Evolutionary conservation across 1,140 invertebrate genomes (phyloP).

Genomic region (Atta colombica): DNA sequence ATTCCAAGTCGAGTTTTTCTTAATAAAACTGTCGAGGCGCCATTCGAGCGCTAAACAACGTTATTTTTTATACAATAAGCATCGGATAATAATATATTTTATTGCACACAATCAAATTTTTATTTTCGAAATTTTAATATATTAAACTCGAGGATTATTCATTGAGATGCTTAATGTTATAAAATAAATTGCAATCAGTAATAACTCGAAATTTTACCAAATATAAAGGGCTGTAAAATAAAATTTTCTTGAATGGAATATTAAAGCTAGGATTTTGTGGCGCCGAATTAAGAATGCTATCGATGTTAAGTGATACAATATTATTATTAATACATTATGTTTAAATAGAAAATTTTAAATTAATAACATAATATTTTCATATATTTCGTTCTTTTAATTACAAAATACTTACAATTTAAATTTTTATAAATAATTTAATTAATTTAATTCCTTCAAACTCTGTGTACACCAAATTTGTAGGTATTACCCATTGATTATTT

Average conservation of each 20-base stretch:
- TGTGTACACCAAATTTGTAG: no score
- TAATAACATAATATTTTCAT: no score
- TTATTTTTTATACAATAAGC: neutral
- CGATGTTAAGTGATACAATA: no score
- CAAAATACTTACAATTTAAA: no score
- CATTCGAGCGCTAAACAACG: neutral
- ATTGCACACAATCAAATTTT: neutral
- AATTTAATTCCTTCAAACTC: no score
- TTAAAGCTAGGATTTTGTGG: neutral
- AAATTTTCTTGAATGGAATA: neutral
- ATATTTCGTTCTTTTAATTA: no score
- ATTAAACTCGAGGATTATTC: neutral
- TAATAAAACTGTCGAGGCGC: neutral
- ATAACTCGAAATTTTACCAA: neutral
- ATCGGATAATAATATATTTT: slow-evolving; percentile 12
- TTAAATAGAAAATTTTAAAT: no score
- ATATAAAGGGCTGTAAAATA: neutral
- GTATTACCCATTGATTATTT: no score
- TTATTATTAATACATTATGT: no score
- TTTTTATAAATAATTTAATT: no score
- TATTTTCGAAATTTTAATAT: neutral
- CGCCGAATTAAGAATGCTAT: no score
- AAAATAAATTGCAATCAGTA: neutral
- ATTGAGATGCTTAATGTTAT: neutral
- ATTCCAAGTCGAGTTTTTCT: neutral